Evolutionary conservation across 2,113 vertebrate species (phyloP).

Genomic region (Eublepharis macularius): DNA sequence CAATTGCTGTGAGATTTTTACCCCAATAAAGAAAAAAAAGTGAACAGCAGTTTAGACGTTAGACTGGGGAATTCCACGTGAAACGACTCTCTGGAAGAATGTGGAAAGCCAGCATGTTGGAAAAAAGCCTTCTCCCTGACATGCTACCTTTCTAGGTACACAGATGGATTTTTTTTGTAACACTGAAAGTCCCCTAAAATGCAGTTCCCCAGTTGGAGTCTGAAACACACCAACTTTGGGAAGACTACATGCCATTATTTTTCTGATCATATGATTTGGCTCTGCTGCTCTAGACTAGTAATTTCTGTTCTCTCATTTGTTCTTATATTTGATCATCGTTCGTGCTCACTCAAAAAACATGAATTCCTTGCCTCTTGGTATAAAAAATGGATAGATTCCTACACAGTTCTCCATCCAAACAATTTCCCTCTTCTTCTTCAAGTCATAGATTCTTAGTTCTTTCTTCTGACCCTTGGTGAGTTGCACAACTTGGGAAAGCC

Average conservation of each 20-base stretch:
- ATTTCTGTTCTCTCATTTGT: not conserved
- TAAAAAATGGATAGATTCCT: constrained; percentile 95
- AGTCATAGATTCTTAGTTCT: constrained; percentile 87
- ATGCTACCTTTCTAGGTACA: not conserved
- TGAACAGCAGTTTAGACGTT: not conserved
- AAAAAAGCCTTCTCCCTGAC: not conserved
- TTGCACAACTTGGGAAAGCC: constrained; percentile 75
- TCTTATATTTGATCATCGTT: not conserved
- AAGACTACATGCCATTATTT: not conserved
- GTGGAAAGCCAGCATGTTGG: not conserved
- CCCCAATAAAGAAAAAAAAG: not conserved
- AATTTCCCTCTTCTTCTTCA: constrained; percentile 76
- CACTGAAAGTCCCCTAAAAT: not conserved
- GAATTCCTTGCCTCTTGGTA: constrained; percentile 81
- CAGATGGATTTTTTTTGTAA: not conserved
- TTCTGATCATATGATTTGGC: not conserved
- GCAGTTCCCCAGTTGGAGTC: not conserved
- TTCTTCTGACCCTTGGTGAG: constrained; percentile 81
- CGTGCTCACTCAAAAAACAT: not conserved
- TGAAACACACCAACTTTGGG: not conserved
- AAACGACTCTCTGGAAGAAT: not conserved
- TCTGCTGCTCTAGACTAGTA: not conserved
- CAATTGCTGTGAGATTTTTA: not conserved
- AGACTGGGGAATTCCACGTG: not conserved
- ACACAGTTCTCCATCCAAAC: constrained; percentile 84